Evolutionary conservation across 2,888 invertebrate species (phyloP).

Genomic region (Hofmannophila pseudospretella): DNA sequence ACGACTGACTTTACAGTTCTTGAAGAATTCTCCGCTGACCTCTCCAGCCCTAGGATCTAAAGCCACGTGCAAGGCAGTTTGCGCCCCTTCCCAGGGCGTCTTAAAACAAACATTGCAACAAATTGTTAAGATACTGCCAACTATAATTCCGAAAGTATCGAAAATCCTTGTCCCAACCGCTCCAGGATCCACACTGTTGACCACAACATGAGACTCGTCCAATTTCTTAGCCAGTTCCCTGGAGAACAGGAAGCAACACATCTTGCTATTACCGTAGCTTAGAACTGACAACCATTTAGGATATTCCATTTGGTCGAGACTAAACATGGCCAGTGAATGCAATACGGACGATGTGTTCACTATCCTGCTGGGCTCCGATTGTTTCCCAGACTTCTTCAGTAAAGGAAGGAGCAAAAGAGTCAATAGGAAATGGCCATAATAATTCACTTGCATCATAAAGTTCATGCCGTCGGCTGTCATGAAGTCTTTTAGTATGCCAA

Average conservation of each 20-base stretch:
- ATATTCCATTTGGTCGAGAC: slow-evolving; percentile 82
- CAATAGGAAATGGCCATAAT: slow-evolving; percentile 93
- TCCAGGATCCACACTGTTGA: slow-evolving; percentile 91
- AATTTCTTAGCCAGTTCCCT: slow-evolving; percentile 82
- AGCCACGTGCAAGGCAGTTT: slow-evolving; percentile 85
- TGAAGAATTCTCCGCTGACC: slow-evolving; percentile 85
- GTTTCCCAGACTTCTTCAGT: slow-evolving; percentile 72
- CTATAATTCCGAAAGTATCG: slow-evolving; percentile 2
- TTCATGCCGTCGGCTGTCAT: slow-evolving; percentile 88
- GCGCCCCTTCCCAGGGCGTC: slow-evolving; percentile 87
- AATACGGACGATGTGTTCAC: slow-evolving; percentile 85
- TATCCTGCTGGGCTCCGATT: slow-evolving; percentile 81
- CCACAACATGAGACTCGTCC: slow-evolving; percentile 80
- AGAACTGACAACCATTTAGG: slow-evolving; percentile 51
- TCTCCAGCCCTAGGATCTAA: slow-evolving; percentile 83
- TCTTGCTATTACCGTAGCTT: slow-evolving; percentile 79
- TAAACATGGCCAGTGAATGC: slow-evolving; percentile 80
- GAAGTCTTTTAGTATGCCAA: slow-evolving; percentile 72
- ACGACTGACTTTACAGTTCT: slow-evolving; percentile 83
- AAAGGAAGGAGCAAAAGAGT: slow-evolving; percentile 90
- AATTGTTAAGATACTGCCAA: slow-evolving; percentile 71
- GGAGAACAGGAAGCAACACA: slow-evolving; percentile 84
- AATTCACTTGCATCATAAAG: slow-evolving; percentile 92
- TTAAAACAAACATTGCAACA: slow-evolving; percentile 83
- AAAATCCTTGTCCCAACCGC: slow-evolving; percentile 86